Evolutionary conservation across 2,113 vertebrate genomes (phyloP), one percentile per base, ranked within the genome.

Genomic region (Syrmaticus mikado): DNA sequence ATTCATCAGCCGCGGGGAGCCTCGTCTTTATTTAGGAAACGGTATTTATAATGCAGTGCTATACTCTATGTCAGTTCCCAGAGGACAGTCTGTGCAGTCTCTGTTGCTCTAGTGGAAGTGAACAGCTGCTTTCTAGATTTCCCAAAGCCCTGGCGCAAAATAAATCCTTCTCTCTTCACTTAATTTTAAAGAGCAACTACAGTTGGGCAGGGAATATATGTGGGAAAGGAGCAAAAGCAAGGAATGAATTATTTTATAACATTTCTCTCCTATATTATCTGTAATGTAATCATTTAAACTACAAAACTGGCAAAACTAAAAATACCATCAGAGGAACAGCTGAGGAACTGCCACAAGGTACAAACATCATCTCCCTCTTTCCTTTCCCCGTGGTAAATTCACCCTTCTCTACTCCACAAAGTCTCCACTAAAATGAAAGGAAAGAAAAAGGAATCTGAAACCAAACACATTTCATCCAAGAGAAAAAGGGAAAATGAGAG

Each of bases 101-200:
- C 75, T 87, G 84, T 89, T 89, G 85, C 93, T 87, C 72, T 87
- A 94, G 89, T 94, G 87, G 87, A 97, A 97, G 72, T 43, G 89
- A 97, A 85, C 89, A 95, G 93, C 91, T 96, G 85, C 94, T 82
- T 93, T 94, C 94, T 92, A 92, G 82, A 96, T 95, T 93, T 96
- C 82, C 79, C 93, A 93, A 83, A 91, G 93, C 79, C 65, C 79
- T 80, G 20, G 60, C 85, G 82, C 64, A 92, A 96, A 97, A 93
- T 91, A 94, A 95, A 95, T 93, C 85, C 75, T 93, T 93, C 64
- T 66, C 65, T 90, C 76, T 83, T 61, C 85, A 90, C 85, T 95
- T 92, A 87, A 85, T 94, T 95, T 85, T 93, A 94, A 91, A 94
- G 40, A 88, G 24, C 66, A 55, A 41, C 4, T 30, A 87, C 0